Base-by-base conservation (phyloP, 2,888 invertebrate species). In the Thalpophila matura region DNA sequence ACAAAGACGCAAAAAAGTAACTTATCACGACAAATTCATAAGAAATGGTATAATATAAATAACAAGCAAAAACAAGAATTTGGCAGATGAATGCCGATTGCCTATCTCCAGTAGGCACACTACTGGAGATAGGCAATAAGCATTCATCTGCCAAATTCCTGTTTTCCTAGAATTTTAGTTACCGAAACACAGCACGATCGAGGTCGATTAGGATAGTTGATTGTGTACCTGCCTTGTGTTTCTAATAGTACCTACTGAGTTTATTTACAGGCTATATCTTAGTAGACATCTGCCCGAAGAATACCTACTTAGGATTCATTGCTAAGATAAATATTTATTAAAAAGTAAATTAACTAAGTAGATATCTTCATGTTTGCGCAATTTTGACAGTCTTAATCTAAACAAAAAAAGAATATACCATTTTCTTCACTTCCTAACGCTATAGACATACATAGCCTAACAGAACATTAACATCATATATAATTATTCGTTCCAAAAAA, bases 191-290 rank as follows among this genome's bases (percentile, higher is more conserved):
- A 45, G 43, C 69, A 75, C 72, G 69, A 65, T 60, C 49, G 40
- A 43, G 59, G 64, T 59, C 56, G 58, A 74, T 74, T 74, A 67
- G 35, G 56, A 64, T 58, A 72, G 51, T 65, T 62, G 61, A 65
- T 75, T 73, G 59, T 74, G 56, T 61, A 61, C 64, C 61, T 69
- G 72, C 40, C 16, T 59, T 59, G 74, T 40, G 26, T 59, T 33
- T 42, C 42, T 61, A 73, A 73, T 58, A 50, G n/a, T n/a, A n/a
- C n/a, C n/a, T 46, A n/a, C 26, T 20, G 6, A 42, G 42, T 49
- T 57, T 18, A 47, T 47, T 47, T 26, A 24, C 26, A 40, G 16
- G 10, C 7, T 57, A 26, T 42, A 33, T 27, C n/a, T n/a, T n/a
- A n/a, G n/a, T 53, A 31, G 18, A n/a, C 24, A n/a, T 24, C 24